Conservation (phyloP, 1,140 invertebrate genomes). For the Hyphantria cunea region DNA sequence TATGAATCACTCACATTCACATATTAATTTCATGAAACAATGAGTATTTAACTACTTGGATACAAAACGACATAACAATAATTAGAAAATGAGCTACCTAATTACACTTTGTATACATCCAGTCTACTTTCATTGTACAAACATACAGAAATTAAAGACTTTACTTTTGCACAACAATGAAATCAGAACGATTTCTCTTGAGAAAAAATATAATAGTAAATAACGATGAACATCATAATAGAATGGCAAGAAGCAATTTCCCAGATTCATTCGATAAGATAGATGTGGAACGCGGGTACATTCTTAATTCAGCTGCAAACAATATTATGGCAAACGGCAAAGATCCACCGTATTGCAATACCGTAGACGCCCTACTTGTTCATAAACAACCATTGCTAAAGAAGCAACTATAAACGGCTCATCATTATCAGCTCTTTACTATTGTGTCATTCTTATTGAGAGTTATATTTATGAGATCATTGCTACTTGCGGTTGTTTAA, state of each 20-base stretch:
- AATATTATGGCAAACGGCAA: slow-evolving; percentile 38
- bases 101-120: slow-evolving; percentile 16
- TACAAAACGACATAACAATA: slow-evolving; percentile 17
- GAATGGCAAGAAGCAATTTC: slow-evolving; percentile 60
- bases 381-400: slow-evolving; percentile 23
- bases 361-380: slow-evolving; percentile 48
- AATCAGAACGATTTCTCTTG: slow-evolving; percentile 61
- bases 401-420: not conserved
- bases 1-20: not conserved
- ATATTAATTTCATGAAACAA: slow-evolving; percentile 6
- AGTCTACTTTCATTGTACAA: slow-evolving; percentile 6
- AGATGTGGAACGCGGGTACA: slow-evolving; percentile 61
- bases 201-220: slow-evolving; percentile 56
- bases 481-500: not conserved
- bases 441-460: slow-evolving; percentile 8
- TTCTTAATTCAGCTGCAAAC: slow-evolving; percentile 50
- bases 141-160: not conserved
- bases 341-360: slow-evolving; percentile 46
- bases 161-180: slow-evolving; percentile 31
- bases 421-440: not conserved
- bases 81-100: slow-evolving; percentile 9
- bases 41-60: slow-evolving; percentile 6
- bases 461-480: slow-evolving; percentile 16
- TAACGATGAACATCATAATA: slow-evolving; percentile 55
- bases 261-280: slow-evolving; percentile 54